Percentiles rank a stretch among this genome's conserved stretches.
phyloP scores from a whole-genome alignment of 2,113 vertebrate genomes.

The Lasiurus borealis region DNA sequence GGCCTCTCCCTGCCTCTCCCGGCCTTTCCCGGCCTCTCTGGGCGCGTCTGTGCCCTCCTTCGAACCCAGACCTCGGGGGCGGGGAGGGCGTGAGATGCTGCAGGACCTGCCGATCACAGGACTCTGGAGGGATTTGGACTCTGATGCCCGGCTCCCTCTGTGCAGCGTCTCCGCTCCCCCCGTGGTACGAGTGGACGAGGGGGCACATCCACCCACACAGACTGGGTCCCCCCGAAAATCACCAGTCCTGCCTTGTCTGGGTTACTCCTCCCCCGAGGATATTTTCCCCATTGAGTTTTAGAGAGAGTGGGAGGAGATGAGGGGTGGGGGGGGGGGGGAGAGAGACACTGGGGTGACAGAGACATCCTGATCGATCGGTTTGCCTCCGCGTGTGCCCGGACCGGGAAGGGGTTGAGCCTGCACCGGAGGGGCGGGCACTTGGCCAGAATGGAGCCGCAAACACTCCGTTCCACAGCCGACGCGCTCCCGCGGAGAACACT shows the following conservation, averaged over 20 bases:
- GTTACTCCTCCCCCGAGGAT: neutral
- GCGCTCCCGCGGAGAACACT: too few species aligned
- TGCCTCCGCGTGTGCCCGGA: too few species aligned
- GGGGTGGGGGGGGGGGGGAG: too few species aligned
- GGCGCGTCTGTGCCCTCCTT: too few species aligned
- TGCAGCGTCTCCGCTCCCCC: fast-evolving
- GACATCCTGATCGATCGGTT: neutral
- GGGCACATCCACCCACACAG: neutral
- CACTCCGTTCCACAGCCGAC: too few species aligned
- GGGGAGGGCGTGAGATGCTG: fast-evolving
- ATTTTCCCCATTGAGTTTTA: too few species aligned
- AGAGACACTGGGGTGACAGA: neutral
- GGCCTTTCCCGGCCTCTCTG: too few species aligned
- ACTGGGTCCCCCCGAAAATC: neutral
- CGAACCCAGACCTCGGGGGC: neutral
- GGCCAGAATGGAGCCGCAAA: neutral
- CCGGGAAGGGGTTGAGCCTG: too few species aligned
- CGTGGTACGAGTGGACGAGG: fast-evolving
- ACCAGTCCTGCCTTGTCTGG: neutral
- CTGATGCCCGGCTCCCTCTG: neutral
- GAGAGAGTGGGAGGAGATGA: too few species aligned
- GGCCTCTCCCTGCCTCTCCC: neutral
- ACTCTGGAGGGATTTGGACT: neutral
- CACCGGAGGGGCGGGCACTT: fast-evolving
- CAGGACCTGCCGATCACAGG: fast-evolving